phyloP scores from a whole-genome alignment of 2,888 invertebrate genomes.

The Unio pictorum region DNA sequence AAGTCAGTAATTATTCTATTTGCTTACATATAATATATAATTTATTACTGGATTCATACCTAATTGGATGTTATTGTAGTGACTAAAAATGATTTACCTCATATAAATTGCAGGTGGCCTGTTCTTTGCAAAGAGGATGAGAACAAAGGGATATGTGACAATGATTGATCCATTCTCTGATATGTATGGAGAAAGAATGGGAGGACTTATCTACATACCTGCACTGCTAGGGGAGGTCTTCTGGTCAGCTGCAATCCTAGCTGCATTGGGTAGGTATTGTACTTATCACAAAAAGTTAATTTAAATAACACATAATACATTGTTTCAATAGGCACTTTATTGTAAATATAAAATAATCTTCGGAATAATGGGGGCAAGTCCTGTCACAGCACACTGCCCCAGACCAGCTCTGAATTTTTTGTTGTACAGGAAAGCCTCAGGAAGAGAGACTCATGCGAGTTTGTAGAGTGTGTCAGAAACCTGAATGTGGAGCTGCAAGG shows the following conservation, averaged over 20 bases:
- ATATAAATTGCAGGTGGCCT: slow-evolving; percentile 82
- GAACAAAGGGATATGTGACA: slow-evolving; percentile 96
- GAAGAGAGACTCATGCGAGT: too few relatives aligned
- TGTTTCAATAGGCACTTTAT: too few relatives aligned
- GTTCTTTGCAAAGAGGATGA: slow-evolving; percentile 98
- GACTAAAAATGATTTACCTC: not conserved
- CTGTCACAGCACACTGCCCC: too few relatives aligned
- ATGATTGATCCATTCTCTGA: slow-evolving; percentile 99
- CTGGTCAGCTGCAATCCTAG: slow-evolving; percentile 98
- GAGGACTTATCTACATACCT: slow-evolving; percentile 94
- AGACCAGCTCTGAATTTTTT: too few relatives aligned
- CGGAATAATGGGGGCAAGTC: too few relatives aligned
- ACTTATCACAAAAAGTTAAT: too few relatives aligned
- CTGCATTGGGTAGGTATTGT: slow-evolving; percentile 84
- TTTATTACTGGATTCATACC: not conserved
- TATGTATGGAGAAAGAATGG: slow-evolving; percentile 97
- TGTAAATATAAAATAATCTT: too few relatives aligned
- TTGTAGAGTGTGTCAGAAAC: too few relatives aligned
- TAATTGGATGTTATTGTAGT: too few relatives aligned
- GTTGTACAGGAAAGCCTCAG: too few relatives aligned
- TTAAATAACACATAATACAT: too few relatives aligned
- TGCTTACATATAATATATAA: not conserved
- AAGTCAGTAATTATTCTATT: not conserved
- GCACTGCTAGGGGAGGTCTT: slow-evolving; percentile 98
- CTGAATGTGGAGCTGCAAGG: too few relatives aligned